Base-by-base conservation (phyloP, 2,797 vertebrate species). In the Tragopan temminckii region DNA sequence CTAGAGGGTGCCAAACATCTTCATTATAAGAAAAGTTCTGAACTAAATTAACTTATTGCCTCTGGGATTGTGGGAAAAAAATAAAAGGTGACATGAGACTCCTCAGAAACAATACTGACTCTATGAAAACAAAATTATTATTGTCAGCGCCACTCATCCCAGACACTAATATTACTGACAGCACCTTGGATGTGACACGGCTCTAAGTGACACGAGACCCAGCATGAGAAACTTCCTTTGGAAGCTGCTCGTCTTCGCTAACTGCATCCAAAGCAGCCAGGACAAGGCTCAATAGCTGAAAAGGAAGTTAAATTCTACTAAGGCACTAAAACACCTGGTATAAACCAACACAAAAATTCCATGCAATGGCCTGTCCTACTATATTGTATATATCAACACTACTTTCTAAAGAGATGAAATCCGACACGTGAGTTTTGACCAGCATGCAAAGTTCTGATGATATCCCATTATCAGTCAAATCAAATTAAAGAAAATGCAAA, bases 271-370 rank as follows among this genome's bases (percentile, higher is more conserved):
- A 42, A 24, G 10, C 52, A 87, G 57, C 5, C 50, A 71, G 58
- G 45, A 61, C 17, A 64, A 45, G 48, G 25, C 59, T 62, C 57
- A 88, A 95, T 93, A 96, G 95, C 95, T 95, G 95, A 87, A 95
- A 91, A 96, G 80, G 86, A 90, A 72, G 83, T 46, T 50, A 57
- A 50, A 80, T 59, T 79, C 77, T 59, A 71, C 61, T 48, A 11
- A 33, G 40, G 72, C 42, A 70, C 24, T 68, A 75, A 85, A 91
- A 58, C 45, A 85, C 42, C 31, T 63, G 40, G 19, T 52, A 61
- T 81, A 91, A 85, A 95, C 17, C 24, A 67, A 80, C 24, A 77
- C 64, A 85, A 77, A 95, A 85, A 78, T 63, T 84, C 36, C 48
- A 33, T 27, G n/a, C 5, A 27, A 29, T 46, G 5, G 42, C 42